Conservation (phyloP, 2,797 vertebrate genomes). For the Alosa sapidissima region DNA sequence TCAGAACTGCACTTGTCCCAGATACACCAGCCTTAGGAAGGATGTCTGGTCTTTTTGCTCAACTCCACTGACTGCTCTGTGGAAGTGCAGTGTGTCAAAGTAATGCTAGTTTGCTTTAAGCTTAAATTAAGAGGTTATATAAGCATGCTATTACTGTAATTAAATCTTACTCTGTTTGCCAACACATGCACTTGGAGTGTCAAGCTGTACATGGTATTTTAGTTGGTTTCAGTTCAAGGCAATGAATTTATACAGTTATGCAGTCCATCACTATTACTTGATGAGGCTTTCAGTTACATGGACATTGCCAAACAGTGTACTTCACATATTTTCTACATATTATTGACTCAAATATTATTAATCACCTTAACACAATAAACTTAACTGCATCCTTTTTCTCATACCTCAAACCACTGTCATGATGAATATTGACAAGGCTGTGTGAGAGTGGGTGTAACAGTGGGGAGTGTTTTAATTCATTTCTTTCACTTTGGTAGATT, state of each 20-base stretch:
- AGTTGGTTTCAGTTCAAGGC: background rate
- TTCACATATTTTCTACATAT: background rate
- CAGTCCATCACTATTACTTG: background rate
- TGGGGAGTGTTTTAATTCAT: conserved; percentile 59
- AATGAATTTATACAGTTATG: background rate
- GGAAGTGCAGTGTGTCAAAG: background rate
- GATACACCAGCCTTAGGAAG: background rate
- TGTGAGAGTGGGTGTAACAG: conserved; percentile 35
- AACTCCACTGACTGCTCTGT: background rate
- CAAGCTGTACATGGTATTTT: background rate
- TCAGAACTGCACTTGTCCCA: background rate
- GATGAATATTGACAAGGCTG: conserved; percentile 54
- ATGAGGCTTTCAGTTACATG: background rate
- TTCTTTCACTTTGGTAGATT: conserved; percentile 51
- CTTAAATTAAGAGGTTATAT: background rate
- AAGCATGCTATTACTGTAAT: background rate
- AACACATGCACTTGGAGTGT: background rate
- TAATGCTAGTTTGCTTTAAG: background rate
- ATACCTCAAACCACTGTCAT: conserved; percentile 43
- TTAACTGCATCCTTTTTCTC: background rate
- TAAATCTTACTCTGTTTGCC: background rate
- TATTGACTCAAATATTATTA: background rate
- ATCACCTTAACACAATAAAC: background rate
- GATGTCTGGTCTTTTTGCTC: background rate
- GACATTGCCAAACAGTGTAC: background rate